These are phyloP conservation scores for Agrochola circellaris DNA, from an alignment of 2,888 invertebrate species.

Conservation along the genomic window DNA sequence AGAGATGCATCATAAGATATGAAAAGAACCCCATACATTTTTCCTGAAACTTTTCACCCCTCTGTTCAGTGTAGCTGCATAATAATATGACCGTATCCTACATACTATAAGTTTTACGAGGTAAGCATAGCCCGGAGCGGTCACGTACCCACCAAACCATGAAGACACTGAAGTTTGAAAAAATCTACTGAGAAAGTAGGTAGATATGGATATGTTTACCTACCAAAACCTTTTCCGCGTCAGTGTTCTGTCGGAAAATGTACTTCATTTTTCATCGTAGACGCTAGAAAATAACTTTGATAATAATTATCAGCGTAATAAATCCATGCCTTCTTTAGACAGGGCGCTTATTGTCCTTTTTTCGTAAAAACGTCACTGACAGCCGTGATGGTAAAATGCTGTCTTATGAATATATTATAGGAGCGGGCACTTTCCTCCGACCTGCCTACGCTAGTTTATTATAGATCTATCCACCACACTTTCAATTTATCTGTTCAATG, in stretches of 20 bases:
- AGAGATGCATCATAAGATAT: conserved; percentile 58
- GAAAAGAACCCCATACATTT: conserved; percentile 52
- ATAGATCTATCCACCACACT: conserved; percentile 42
- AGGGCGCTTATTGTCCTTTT: conserved; percentile 50
- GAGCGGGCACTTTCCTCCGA: conserved; percentile 43
- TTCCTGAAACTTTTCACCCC: conserved; percentile 47
- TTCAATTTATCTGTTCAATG: conserved; percentile 38
- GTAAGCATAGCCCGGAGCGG: conserved; percentile 46
- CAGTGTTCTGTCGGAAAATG: conserved; percentile 22
- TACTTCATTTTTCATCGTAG: conserved; percentile 5
- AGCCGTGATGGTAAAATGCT: conserved; percentile 64
- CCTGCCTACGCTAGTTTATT: conserved; percentile 41
- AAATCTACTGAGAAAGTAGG: conserved; percentile 17
- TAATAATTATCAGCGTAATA: conserved; percentile 50
- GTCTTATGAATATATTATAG: conserved; percentile 62
- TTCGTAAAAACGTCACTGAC: conserved; percentile 55
- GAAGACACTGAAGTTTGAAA: conserved; percentile 34
- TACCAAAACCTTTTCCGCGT: conserved; percentile 16
- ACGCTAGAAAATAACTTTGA: conserved; percentile 27
- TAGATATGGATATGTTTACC: conserved; percentile 14
- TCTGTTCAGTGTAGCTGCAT: conserved; percentile 45
- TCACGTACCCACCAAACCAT: conserved; percentile 40
- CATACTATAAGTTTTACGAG: conserved; percentile 51
- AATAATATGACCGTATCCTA: conserved; percentile 47
- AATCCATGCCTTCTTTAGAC: conserved; percentile 47